A percentile compares a stretch with the other conserved stretches of the same genome.
Evolutionary conservation across 2,888 invertebrate genomes (phyloP).

Genomic region (Autographa pulchrina): DNA sequence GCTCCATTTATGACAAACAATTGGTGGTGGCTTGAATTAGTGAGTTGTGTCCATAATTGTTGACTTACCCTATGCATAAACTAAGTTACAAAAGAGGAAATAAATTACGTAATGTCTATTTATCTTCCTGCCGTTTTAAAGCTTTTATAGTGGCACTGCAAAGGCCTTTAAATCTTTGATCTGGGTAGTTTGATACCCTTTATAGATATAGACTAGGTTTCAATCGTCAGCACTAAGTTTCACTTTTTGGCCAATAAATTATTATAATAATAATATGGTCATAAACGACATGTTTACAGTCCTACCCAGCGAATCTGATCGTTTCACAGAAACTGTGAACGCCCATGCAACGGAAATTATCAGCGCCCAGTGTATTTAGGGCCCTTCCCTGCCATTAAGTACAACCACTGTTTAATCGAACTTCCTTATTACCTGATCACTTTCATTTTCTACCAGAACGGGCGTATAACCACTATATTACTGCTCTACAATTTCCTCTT

Average conservation of each 20-base stretch:
- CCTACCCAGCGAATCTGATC: slow-evolving; percentile 49
- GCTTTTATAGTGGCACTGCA: background rate
- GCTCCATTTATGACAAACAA: slow-evolving; percentile 55
- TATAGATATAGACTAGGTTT: slow-evolving; percentile 2
- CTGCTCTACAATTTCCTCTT: slow-evolving; percentile 56
- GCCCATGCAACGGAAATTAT: slow-evolving; percentile 50
- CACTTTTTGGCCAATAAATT: slow-evolving; percentile 49
- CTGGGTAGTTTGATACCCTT: background rate
- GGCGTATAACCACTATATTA: slow-evolving; percentile 55
- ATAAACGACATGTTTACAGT: slow-evolving; percentile 46
- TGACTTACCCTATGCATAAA: slow-evolving; percentile 16
- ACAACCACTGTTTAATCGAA: slow-evolving; percentile 69
- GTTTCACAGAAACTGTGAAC: slow-evolving; percentile 44
- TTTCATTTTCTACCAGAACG: slow-evolving; percentile 70
- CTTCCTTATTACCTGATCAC: slow-evolving; percentile 74
- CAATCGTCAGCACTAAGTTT: slow-evolving; percentile 21
- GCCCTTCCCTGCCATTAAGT: slow-evolving; percentile 62
- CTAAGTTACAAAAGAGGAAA: slow-evolving; percentile 33
- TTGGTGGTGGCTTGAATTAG: slow-evolving; percentile 43
- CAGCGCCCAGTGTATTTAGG: slow-evolving; percentile 61
- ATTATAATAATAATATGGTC: slow-evolving; percentile 51
- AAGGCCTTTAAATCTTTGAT: background rate
- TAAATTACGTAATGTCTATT: background rate
- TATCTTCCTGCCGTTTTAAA: background rate
- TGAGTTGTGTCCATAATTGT: slow-evolving; percentile 26